Base-by-base conservation (phyloP, 2,797 vertebrate genomes). In the Channa striata region DNA sequence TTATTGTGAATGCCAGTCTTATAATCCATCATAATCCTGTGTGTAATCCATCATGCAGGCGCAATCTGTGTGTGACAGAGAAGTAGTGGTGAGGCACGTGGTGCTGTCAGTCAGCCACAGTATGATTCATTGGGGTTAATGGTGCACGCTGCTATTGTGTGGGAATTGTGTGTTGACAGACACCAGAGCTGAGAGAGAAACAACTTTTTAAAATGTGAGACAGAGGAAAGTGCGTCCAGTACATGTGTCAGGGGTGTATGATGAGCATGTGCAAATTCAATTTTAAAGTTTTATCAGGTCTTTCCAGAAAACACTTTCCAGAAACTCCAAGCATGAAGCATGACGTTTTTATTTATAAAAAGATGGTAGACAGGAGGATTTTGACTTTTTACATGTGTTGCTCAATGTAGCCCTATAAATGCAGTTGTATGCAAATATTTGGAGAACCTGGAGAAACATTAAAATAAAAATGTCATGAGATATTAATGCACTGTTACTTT, bases 11-110 rank as follows among this genome's bases (percentile, higher is more conserved):
- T 53, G 72, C 64, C 71, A 67, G 64, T 46, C 8, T 43, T 47
- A 71, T 80, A 88, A 88, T 90, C 87, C 78, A 75, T 88, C 82
- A 85, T 84, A 89, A 90, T 88, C 83, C 81, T 82, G 30, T 34
- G 68, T 74, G 76, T 89, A 89, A 88, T 87, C 82, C 82, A 87
- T 91, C 80, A 85, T 43, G 53, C 69, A 58, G 68, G 58, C 77
- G 82, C 73, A 82, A 78, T 85, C 77, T 84, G 81, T 76, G 80
- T 78, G 82, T 82, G 74, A 80, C 72, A 68, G 76, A 52, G 65
- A 65, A 81, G 72, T 43, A 68, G 58, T 44, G 59, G 64, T 17
- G 53, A 81, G 80, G 79, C 39, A 49, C 17, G 69, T 52, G 57
- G 34, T n/a, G 84, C 59, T 71, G 82, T 87, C 82, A 77, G 39